A percentile compares a stretch with the other conserved stretches of the same genome.
These are phyloP conservation scores for Garra rufa DNA, from an alignment of 2,113 vertebrate species.

Conservation along the genomic window DNA sequence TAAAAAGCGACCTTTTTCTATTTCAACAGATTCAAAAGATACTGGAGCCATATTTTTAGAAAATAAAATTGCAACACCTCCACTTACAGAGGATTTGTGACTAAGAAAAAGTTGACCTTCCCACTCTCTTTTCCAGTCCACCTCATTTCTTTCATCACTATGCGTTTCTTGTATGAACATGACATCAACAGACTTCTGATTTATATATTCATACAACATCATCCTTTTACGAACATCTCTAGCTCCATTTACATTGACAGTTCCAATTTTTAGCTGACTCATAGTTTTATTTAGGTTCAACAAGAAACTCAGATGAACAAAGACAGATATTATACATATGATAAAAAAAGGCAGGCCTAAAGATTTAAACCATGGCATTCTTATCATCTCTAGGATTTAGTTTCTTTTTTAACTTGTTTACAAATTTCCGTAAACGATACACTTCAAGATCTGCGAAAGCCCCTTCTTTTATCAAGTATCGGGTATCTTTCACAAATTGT, in stretches of 20 bases:
- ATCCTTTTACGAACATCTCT: not conserved
- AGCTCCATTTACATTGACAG: too few species aligned
- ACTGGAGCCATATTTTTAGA: not conserved
- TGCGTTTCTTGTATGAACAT: conserved; percentile 18
- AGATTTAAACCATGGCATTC: not conserved
- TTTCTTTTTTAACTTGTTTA: not conserved
- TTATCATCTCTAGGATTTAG: not conserved
- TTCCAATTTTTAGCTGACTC: not conserved
- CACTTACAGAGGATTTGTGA: not conserved
- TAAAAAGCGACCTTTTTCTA: not conserved
- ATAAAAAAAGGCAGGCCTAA: not conserved
- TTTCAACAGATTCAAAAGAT: not conserved
- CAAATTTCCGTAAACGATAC: not conserved
- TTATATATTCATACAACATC: not conserved
- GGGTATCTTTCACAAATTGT: not conserved
- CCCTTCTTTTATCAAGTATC: not conserved
- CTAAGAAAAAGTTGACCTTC: not conserved
- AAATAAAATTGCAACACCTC: not conserved
- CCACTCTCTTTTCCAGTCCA: conserved; percentile 7
- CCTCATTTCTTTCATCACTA: not conserved
- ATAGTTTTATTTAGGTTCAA: not conserved
- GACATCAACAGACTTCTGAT: not conserved
- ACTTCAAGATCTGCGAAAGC: not conserved
- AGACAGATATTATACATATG: not conserved
- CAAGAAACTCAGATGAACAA: not conserved